These are phyloP conservation scores for Sebastes flavidus DNA, from an alignment of 2,797 vertebrate genomes.

Conservation along the genomic window DNA sequence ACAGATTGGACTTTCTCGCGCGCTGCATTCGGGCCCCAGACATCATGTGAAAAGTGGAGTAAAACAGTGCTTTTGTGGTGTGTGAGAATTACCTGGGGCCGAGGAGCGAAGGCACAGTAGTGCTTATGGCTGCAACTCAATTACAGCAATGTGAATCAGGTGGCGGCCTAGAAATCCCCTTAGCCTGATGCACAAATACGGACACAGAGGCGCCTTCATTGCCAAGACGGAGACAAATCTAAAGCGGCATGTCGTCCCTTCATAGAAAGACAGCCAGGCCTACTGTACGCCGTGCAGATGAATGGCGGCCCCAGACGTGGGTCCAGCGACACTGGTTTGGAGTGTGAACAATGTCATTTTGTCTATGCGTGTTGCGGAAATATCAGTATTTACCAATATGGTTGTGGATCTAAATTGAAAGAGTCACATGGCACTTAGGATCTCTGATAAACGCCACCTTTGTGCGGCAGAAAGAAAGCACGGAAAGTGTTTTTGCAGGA, in stretches of 20 bases:
- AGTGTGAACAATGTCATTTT: slow-evolving; percentile 33
- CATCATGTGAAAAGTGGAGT: slow-evolving; percentile 77
- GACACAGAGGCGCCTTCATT: slow-evolving; percentile 73
- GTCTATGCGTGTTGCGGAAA: slow-evolving; percentile 6
- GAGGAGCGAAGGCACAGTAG: slow-evolving; percentile 58
- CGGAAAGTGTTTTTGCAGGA: slow-evolving; percentile 26
- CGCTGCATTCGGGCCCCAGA: slow-evolving; percentile 41
- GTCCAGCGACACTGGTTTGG: slow-evolving; percentile 1
- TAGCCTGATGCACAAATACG: slow-evolving; percentile 61
- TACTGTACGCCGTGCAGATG: not conserved
- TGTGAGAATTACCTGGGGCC: slow-evolving; percentile 75
- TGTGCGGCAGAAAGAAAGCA: slow-evolving; percentile 17
- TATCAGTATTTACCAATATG: slow-evolving; percentile 14
- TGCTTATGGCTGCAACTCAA: slow-evolving; percentile 78
- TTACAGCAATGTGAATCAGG: slow-evolving; percentile 83
- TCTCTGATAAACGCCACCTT: slow-evolving; percentile 42
- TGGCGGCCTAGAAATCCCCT: slow-evolving; percentile 77
- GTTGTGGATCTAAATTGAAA: slow-evolving; percentile 23
- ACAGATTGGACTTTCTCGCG: slow-evolving; percentile 63
- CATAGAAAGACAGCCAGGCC: slow-evolving; percentile 28
- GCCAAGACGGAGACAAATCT: slow-evolving; percentile 55
- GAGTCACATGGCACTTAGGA: slow-evolving; percentile 40
- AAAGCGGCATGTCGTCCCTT: slow-evolving; percentile 59
- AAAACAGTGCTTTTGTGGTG: slow-evolving; percentile 77
- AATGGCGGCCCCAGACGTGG: slow-evolving; percentile 16